These are phyloP conservation scores for Eristalis intricaria DNA, from an alignment of 2,888 invertebrate genomes.

Conservation along the genomic window DNA sequence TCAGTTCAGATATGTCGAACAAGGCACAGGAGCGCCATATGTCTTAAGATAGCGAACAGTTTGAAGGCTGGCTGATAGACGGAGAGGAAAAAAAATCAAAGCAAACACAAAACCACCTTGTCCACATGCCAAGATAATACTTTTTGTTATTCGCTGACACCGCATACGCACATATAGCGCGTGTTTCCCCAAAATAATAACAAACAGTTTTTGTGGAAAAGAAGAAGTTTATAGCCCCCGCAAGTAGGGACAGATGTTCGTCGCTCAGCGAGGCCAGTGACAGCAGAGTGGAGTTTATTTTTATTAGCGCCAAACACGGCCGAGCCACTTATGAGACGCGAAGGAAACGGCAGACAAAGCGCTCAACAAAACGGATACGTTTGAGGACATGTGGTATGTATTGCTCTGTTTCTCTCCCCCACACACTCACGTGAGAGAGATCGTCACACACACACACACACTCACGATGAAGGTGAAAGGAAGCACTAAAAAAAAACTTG, in stretches of 20 bases:
- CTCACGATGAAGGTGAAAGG: conserved; percentile 47
- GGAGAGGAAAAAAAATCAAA: conserved; percentile 46
- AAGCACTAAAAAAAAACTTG: conserved; percentile 5
- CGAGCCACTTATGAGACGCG: conserved; percentile 32
- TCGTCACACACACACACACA: neutral
- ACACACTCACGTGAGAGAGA: no score
- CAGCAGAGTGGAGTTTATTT: conserved; percentile 48
- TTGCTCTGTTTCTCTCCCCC: conserved; percentile 34
- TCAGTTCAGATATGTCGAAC: conserved; percentile 27
- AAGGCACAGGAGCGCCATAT: conserved; percentile 46
- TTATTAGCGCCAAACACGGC: conserved; percentile 51
- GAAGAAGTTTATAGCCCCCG: conserved; percentile 62
- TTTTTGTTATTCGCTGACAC: conserved; percentile 32
- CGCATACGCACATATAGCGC: conserved; percentile 2
- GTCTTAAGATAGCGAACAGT: conserved; percentile 35
- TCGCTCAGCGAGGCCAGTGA: conserved; percentile 48
- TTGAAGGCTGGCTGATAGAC: neutral
- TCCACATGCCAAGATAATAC: conserved; percentile 40
- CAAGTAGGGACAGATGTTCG: conserved; percentile 65
- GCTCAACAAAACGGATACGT: conserved; percentile 26
- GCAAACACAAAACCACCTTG: conserved; percentile 68
- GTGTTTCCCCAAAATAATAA: conserved; percentile 53
- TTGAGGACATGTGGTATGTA: conserved; percentile 64
- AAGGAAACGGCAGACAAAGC: conserved; percentile 17
- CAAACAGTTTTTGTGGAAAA: conserved; percentile 48